Percentiles rank a stretch among this genome's conserved stretches.
Conservation (phyloP, 1,140 invertebrate genomes). For the Trachymyrmex cornetzi region DNA sequence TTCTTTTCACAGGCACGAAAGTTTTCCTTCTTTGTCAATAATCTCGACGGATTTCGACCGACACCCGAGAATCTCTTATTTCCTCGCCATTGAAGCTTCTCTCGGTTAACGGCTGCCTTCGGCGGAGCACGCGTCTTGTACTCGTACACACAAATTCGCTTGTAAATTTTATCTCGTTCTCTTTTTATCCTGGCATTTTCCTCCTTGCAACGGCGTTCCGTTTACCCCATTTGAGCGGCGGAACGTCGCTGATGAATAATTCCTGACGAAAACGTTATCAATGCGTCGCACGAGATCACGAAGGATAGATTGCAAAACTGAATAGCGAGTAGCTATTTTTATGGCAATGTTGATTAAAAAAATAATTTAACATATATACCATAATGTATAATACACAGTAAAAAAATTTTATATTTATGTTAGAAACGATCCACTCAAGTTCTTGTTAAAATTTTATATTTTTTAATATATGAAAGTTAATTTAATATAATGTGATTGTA, state of each 20-base stretch:
- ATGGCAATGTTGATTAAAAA: background rate
- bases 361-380: background rate
- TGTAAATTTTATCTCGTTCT: conserved; percentile 33
- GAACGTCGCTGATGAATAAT: conserved; percentile 54
- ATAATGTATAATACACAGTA: too few relatives aligned
- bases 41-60: conserved; percentile 51
- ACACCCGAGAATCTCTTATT: conserved; percentile 54
- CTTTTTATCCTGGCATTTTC: conserved; percentile 1
- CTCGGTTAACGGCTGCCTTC: conserved; percentile 26
- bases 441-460: too few relatives aligned
- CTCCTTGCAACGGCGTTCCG: conserved; percentile 20
- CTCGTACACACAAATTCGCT: conserved; percentile 45
- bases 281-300: conserved; percentile 10
- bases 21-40: conserved; percentile 55
- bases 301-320: background rate
- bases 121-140: conserved; percentile 31
- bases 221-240: conserved; percentile 47
- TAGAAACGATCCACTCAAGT: too few relatives aligned
- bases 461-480: too few relatives aligned
- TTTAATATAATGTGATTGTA: too few relatives aligned
- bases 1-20: conserved; percentile 26
- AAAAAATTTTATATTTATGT: too few relatives aligned
- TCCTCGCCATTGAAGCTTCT: conserved; percentile 43
- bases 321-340: conserved; percentile 12
- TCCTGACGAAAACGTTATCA: conserved; percentile 1